A percentile compares a stretch with the other conserved stretches of the same genome.
Evolutionary conservation across 2,888 invertebrate genomes (phyloP).

Genomic region (Bibio marci): DNA sequence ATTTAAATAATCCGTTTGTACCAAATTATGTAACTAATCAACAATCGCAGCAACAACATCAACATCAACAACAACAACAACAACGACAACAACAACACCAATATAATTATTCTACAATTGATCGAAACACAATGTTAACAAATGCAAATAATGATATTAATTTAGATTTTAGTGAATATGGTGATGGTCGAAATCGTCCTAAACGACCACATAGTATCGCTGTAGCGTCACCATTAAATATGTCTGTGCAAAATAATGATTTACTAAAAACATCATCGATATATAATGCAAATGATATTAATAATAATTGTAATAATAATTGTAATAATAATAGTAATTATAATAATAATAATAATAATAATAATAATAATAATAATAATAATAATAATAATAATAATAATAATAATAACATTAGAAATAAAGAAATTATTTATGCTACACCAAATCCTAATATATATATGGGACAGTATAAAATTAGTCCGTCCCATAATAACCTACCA

Average conservation of each 20-base stretch:
- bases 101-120: background rate
- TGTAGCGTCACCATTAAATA: constrained; percentile 15
- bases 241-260: no score
- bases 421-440: constrained; percentile 22
- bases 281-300: background rate
- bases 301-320: no score
- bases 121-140: background rate
- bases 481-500: constrained; percentile 15
- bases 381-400: background rate
- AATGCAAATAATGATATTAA: constrained; percentile 1
- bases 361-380: no score
- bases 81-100: background rate
- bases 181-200: constrained; percentile 14
- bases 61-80: constrained; percentile 5
- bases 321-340: no score
- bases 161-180: constrained; percentile 12
- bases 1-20: constrained; percentile 14
- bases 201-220: constrained; percentile 47
- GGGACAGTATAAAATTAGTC: constrained; percentile 23
- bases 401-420: constrained; percentile 13
- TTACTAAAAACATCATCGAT: background rate
- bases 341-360: no score
- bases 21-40: constrained; percentile 6
- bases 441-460: no score
- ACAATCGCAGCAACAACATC: constrained; percentile 9